Percentiles rank a stretch among this genome's conserved stretches.
These are phyloP conservation scores for Eurytoma adleriae DNA, from an alignment of 2,888 invertebrate species.

Conservation along the genomic window DNA sequence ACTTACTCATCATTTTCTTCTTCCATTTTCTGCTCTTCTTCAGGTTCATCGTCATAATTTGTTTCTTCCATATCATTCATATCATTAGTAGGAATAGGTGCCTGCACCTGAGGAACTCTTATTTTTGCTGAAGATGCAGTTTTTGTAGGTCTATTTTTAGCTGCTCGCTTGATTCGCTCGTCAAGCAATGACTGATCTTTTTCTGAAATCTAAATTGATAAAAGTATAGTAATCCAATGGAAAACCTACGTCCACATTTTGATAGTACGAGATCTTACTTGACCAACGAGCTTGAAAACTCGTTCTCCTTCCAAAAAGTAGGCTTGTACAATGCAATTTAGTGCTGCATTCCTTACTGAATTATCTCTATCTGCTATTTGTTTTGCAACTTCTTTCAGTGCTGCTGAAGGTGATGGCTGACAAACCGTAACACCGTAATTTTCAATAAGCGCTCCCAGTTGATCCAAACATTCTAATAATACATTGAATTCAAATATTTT, in stretches of 20 bases:
- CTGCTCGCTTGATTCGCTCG: conserved; percentile 95
- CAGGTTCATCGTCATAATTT: conserved; percentile 72
- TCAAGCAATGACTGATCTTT: conserved; percentile 96
- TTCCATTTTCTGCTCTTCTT: conserved; percentile 64
- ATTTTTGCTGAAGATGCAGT: conserved; percentile 76
- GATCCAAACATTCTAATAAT: conserved; percentile 90
- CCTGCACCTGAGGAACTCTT: conserved; percentile 69
- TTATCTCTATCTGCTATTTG: conserved; percentile 98
- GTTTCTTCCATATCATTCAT: conserved; percentile 71
- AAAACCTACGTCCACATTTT: not conserved
- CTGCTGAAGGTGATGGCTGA: conserved; percentile 86
- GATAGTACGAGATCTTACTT: conserved; percentile 77
- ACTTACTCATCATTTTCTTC: conserved; percentile 59
- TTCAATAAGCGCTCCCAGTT: conserved; percentile 91
- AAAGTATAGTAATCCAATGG: not conserved
- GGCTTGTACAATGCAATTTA: conserved; percentile 94
- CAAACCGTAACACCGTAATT: conserved; percentile 90
- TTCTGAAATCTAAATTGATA: conserved; percentile 84
- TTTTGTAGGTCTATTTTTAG: conserved; percentile 80
- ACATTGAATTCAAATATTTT: conserved; percentile 15
- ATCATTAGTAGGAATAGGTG: conserved; percentile 73
- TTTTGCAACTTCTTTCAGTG: conserved; percentile 93
- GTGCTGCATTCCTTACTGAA: conserved; percentile 95
- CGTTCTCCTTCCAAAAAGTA: conserved; percentile 94
- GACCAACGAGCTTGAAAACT: conserved; percentile 93